Evolutionary conservation across 2,888 invertebrate genomes (phyloP).

Genomic region (Gastracanthus pulcherrimus): DNA sequence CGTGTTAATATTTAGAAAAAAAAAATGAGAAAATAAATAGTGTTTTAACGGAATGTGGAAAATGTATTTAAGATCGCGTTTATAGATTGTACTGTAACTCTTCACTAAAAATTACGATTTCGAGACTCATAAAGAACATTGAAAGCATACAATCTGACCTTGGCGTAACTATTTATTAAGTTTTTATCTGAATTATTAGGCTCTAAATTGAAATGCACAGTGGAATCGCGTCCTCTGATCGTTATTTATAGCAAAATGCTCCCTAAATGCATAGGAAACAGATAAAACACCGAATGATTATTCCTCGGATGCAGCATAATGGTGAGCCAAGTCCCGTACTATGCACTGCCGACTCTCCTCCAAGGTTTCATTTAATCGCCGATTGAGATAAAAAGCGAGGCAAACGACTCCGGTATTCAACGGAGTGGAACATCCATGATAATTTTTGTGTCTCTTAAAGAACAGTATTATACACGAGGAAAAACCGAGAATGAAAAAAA

Average conservation of each 20-base stretch:
- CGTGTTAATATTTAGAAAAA: not conserved
- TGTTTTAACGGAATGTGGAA: too few species aligned
- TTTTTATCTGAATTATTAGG: slow-evolving; percentile 25
- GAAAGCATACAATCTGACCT: not conserved
- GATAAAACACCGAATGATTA: not conserved
- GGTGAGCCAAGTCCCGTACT: too few species aligned
- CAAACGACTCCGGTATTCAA: not conserved
- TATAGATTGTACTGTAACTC: not conserved
- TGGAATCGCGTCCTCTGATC: not conserved
- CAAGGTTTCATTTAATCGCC: slow-evolving; percentile 4
- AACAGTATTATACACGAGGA: not conserved
- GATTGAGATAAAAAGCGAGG: not conserved
- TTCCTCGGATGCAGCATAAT: not conserved
- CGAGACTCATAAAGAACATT: not conserved
- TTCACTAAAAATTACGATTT: not conserved
- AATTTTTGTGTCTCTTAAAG: slow-evolving; percentile 13
- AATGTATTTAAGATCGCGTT: too few species aligned
- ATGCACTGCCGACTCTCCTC: too few species aligned
- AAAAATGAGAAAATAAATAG: too few species aligned
- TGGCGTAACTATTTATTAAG: not conserved
- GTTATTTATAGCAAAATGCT: slow-evolving; percentile 5
- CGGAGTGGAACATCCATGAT: slow-evolving; percentile 36
- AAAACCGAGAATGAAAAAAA: not conserved
- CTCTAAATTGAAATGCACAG: slow-evolving; percentile 19
- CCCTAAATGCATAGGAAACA: not conserved